Conservation (phyloP, 2,113 vertebrate genomes). For the Chrysemys picta region DNA sequence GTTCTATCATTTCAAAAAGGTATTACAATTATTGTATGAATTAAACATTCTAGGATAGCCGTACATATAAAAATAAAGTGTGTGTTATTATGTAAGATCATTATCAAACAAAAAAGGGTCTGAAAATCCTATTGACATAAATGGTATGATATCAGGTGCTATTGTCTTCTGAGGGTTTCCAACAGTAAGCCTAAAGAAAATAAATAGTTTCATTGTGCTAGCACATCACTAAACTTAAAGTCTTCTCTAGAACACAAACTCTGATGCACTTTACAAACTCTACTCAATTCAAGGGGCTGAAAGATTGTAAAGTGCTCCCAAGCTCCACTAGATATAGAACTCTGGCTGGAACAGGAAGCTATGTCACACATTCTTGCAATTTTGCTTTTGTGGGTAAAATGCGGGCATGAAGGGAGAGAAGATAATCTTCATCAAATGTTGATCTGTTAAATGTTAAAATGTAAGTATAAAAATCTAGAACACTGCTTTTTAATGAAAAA, state of each 20-base stretch:
- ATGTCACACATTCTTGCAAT: neutral
- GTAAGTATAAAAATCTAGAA: neutral
- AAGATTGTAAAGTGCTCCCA: neutral
- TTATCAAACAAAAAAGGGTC: neutral
- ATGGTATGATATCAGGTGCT: neutral
- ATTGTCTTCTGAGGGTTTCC: neutral
- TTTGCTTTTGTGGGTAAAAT: neutral
- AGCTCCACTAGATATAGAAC: neutral
- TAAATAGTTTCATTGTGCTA: neutral
- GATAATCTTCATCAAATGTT: neutral
- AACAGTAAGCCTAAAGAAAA: neutral
- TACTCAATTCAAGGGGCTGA: neutral
- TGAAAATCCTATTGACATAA: neutral
- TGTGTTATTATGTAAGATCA: neutral
- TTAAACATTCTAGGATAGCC: neutral
- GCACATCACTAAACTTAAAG: neutral
- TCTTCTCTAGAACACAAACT: neutral
- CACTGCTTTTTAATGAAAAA: neutral
- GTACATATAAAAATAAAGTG: neutral
- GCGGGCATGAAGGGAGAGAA: neutral
- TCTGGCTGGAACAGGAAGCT: neutral
- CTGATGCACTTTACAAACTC: neutral
- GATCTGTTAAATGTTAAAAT: neutral
- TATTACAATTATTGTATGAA: neutral
- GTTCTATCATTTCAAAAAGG: neutral